Base-by-base conservation (phyloP, 2,113 vertebrate species). In the Apteryx owenii region DNA sequence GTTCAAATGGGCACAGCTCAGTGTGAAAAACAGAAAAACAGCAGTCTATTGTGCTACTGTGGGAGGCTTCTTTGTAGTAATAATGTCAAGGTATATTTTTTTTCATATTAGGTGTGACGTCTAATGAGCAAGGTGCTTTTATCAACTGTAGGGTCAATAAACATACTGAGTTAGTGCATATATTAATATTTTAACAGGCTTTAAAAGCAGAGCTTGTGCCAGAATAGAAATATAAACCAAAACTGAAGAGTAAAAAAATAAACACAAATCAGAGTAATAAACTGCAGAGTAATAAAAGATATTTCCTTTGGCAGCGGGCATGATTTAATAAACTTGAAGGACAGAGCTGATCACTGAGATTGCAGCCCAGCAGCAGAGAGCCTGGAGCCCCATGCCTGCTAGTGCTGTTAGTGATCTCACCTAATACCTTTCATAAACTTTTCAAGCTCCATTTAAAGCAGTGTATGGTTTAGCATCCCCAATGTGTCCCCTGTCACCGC, bases 401-500 rank as follows among this genome's bases (percentile, higher is more conserved):
- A 42, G 2, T 4, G 7, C 54, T 8, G 23, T 48, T 48, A 48
- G 46, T 18, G 46, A 48, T 14, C 81, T 64, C 58, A 12, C 36
- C 14, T 11, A 38, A 38, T 36, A 28, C 56, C 56, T 72, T 33
- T 1, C 46, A 36, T 23, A 46, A 29, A 3, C 25, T n/a, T 72
- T 12, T 29, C 56, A 56, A 19, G 70, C 50, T 36, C 40, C 50
- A 5, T 54, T 11, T 29, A 4, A 17, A 19, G 19, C 5, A 5
- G 12, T 2, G 13, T 50, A 9, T 3, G 3, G 3, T 6, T 23
- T 36, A 0, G 4, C 18, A 46, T 29, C n/a, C 2, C 2, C 2
- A 1, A 23, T 8, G 36, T n/a, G 28, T 22, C 9, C 22, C 53
- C 12, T 21, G 19, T 9, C 9, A 1, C 23, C 3, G 38, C 42